Evolutionary conservation across 1,140 invertebrate species (phyloP).

Genomic region (Pteromalus puparum): DNA sequence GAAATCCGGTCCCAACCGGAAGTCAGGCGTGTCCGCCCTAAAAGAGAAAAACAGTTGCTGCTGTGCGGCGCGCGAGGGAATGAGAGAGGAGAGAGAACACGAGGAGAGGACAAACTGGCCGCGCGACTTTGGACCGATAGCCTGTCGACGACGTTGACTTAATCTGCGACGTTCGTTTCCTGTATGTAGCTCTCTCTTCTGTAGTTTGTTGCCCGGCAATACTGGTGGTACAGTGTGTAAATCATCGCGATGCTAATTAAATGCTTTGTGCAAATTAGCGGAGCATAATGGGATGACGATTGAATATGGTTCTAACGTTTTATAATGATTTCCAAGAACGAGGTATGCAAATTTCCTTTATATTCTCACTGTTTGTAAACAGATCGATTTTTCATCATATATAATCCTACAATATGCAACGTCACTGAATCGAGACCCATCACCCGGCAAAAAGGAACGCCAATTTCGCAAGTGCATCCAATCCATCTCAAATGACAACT

Average conservation of each 20-base stretch:
- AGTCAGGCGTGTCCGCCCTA: conserved; percentile 50
- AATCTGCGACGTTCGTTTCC: not conserved
- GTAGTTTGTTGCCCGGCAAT: not conserved
- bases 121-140: conserved; percentile 25
- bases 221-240: too few species aligned
- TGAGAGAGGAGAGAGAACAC: not conserved
- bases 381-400: not conserved
- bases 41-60: conserved; percentile 36
- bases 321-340: not conserved
- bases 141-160: conserved; percentile 25
- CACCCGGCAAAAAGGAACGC: too few species aligned
- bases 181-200: not conserved
- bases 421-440: too few species aligned
- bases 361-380: not conserved
- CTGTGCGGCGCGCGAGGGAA: not conserved
- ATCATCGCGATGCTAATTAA: too few species aligned
- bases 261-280: too few species aligned
- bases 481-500: not conserved
- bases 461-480: not conserved
- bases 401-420: too few species aligned
- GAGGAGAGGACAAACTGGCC: conserved; percentile 14
- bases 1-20: conserved; percentile 54
- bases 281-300: not conserved
- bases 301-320: not conserved
- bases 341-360: not conserved